Conservation (phyloP, 2,888 invertebrate genomes). For the Harpagoxenus sublaevis region DNA sequence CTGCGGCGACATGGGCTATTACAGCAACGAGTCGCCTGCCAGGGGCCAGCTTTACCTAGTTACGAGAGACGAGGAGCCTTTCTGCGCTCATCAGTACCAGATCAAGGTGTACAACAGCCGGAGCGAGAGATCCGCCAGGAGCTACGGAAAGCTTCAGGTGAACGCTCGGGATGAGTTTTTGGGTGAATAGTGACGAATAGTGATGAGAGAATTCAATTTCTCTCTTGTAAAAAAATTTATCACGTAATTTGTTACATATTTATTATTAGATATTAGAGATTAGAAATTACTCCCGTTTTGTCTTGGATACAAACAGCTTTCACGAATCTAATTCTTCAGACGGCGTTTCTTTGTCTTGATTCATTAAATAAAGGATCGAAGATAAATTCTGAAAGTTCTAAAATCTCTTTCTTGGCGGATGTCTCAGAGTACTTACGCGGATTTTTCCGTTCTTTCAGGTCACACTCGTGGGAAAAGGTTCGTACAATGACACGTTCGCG, state of each 20-base stretch:
- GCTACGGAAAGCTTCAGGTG: conserved; percentile 91
- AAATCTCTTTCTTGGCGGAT: not conserved
- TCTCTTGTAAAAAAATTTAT: not conserved
- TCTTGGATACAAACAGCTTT: not conserved
- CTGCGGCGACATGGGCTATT: conserved; percentile 98
- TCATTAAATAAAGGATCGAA: conserved; percentile 1
- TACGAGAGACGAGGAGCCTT: conserved; percentile 96
- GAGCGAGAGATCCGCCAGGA: conserved; percentile 89
- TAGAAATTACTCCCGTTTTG: not conserved
- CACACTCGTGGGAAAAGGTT: conserved; percentile 93
- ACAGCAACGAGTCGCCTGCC: conserved; percentile 94
- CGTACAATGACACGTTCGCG: conserved; percentile 95
- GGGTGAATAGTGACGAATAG: not conserved
- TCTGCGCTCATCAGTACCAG: conserved; percentile 96
- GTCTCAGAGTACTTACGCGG: not conserved
- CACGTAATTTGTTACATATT: not conserved
- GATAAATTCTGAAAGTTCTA: not conserved
- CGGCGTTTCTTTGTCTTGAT: not conserved
- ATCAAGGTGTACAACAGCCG: conserved; percentile 92
- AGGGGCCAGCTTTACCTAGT: conserved; percentile 95
- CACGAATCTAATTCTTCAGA: not conserved
- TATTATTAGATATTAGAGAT: not conserved
- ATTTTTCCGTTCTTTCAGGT: conserved; percentile 86
- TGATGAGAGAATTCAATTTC: not conserved
- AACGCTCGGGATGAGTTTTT: not conserved